Evolutionary conservation across 2,888 invertebrate genomes (phyloP), one percentile per base, ranked within the genome.

Genomic region (Tholera decimalis): DNA sequence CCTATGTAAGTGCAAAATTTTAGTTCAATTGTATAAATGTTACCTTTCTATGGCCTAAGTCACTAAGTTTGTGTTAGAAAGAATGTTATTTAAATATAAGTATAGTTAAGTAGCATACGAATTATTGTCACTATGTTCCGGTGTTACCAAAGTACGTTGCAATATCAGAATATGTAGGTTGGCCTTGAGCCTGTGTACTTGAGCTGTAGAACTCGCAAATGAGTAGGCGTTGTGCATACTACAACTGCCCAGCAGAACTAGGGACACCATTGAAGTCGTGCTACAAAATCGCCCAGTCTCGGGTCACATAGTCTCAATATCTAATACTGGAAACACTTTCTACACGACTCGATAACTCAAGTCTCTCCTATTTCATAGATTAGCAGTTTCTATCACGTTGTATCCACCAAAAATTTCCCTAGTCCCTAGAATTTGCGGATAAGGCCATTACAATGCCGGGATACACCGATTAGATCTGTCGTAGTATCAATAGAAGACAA

Each of bases 21-120:
- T 63, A 71, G 63, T 77, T 55, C 9, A 66, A 60, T 67, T 78
- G 64, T 73, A 75, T 80, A 73, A 69, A 80, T 78, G 80, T 79
- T 81, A 83, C 77, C 80, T 65, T 75, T 65, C 56, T 79, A 84
- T 66, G 87, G 85, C 86, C 87, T 87, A 88, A 85, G 83, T 84
- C 81, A 80, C 66, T 80, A 76, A 69, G 66, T 77, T 59, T 64
- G 70, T 69, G 65, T 82, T 73, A 82, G 67, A 60, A n/a, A n/a
- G 9, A 41, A 68, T 47, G 59, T 74, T 77, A 74, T 79, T 51
- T 73, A 68, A 58, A 64, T 61, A 43, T 80, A 82, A 76, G 72
- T 49, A 47, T 81, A 75, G 49, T 39, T 72, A 58, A 55, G 64
- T 79, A 76, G 49, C 56, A 62, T 76, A 66, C 62, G 65, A 68